A percentile compares a stretch with the other conserved stretches of the same genome.
phyloP scores from a whole-genome alignment of 1,140 invertebrate genomes.

The Hyles vespertilio region DNA sequence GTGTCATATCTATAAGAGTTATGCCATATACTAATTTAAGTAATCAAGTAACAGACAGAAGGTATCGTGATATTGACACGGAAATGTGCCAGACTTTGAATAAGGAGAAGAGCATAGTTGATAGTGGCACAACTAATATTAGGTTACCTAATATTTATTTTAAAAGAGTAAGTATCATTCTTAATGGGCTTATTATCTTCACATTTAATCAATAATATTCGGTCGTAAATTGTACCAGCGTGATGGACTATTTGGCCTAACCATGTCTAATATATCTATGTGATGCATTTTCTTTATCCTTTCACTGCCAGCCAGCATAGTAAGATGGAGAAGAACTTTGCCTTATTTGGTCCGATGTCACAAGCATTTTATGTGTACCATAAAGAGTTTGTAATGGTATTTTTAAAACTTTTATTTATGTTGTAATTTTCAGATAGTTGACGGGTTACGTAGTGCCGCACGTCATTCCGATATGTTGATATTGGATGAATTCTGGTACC shows the following conservation, averaged over 20 bases:
- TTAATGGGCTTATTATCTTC: not conserved
- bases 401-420: too few species aligned
- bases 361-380: too few species aligned
- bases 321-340: too few species aligned
- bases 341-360: too few species aligned
- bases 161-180: conserved; percentile 38
- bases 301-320: too few species aligned
- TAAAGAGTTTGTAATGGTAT: too few species aligned
- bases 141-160: conserved; percentile 51
- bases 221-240: too few species aligned
- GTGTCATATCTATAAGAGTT: conserved; percentile 37
- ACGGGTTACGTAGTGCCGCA: conserved; percentile 44
- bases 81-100: conserved; percentile 51
- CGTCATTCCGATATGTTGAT: conserved; percentile 51
- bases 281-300: too few species aligned
- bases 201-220: not conserved
- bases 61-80: conserved; percentile 22
- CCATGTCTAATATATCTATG: too few species aligned
- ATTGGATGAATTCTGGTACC: conserved; percentile 62
- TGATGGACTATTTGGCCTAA: too few species aligned
- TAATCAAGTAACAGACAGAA: conserved; percentile 6
- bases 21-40: conserved; percentile 10
- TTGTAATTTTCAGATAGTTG: conserved; percentile 49
- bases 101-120: conserved; percentile 59
- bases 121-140: conserved; percentile 64